Evolutionary conservation across 64 coral and sea anemone species (phyloP), one percentile per base, ranked within the genome.

Genomic region (Catalaphyllia jardinei): DNA sequence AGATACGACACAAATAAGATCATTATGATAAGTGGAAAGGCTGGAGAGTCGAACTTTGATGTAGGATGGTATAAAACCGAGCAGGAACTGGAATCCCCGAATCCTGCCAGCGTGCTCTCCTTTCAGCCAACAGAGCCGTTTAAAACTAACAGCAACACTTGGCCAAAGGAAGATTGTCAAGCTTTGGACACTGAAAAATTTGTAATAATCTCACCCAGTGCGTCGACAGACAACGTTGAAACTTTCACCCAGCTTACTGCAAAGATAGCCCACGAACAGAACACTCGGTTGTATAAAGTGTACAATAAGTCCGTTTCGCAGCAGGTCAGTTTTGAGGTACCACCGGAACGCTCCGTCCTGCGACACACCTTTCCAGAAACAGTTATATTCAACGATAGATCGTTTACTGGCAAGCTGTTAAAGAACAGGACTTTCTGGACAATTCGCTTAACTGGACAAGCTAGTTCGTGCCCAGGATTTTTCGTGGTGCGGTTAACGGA

Each of bases 401-500:
- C 89, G 0, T 71, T 95, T 42, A 31, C 77, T 35, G 94, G 89
- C 5, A 54, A 24, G 14, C 29, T 95, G 24, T 30, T 92, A 5
- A 87, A 86, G 71, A 95, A 95, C 75, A 86, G 86, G 38, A 92
- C 94, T 25, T 95, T 95, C 55, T 95, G 94, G 94, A 95, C 89
- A 18, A 89, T 95, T 25, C 76, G 75, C 46, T 50, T 92, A 10
- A 76, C 60, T 4, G 89, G 89, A 30, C 90, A 72, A 28, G 83
- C 88, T 31, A 95, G 31, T 1, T 81, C 64, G 15, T 95, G 94
- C 29, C 94, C 94, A 55, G 94, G 94, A 19, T 86, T 87, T 42
- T 91, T 95, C 31, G 88, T 71, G 51, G 59, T 92, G 16, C 92
- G 54, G 61, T 78, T 95, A 61, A 65, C 75, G 31, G 94, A 95